Percentiles rank a stretch among this genome's conserved stretches.
Evolutionary conservation across 1,140 invertebrate species (phyloP).

Genomic region (Aradophagus sp.): DNA sequence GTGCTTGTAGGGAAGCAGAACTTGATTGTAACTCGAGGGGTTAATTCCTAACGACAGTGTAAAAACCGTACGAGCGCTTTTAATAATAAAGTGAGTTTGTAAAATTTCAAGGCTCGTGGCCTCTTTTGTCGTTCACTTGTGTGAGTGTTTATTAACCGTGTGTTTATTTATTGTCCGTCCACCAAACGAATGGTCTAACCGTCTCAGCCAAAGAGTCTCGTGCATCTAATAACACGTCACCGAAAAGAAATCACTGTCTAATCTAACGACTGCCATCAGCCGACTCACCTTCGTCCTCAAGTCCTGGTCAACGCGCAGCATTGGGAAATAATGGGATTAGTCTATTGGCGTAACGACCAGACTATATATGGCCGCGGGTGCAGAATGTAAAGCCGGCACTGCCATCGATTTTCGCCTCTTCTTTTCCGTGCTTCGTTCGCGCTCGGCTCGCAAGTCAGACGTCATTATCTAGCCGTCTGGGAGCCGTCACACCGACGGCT

Average conservation of each 20-base stretch:
- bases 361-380: constrained; percentile 24
- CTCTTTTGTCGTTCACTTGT: too few relatives aligned
- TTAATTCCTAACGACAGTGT: too few relatives aligned
- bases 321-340: constrained; percentile 69
- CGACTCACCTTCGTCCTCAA: constrained; percentile 78
- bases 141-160: too few relatives aligned
- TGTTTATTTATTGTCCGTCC: constrained; percentile 10
- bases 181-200: constrained; percentile 16
- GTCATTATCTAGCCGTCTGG: constrained; percentile 13
- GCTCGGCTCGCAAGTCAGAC: neutral
- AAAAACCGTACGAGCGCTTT: too few relatives aligned
- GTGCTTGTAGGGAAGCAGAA: too few relatives aligned
- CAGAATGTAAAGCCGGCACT: constrained; percentile 38
- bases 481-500: constrained; percentile 1
- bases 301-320: constrained; percentile 73
- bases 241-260: constrained; percentile 28
- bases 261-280: constrained; percentile 43
- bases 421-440: neutral
- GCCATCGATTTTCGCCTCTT: constrained; percentile 38
- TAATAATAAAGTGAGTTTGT: too few relatives aligned
- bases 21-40: too few relatives aligned
- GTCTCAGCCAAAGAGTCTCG: constrained; percentile 24
- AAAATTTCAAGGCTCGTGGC: too few relatives aligned
- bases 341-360: constrained; percentile 52
- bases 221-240: constrained; percentile 26